Base-by-base conservation (phyloP, 2,113 vertebrate species). In the Sorex araneus region DNA sequence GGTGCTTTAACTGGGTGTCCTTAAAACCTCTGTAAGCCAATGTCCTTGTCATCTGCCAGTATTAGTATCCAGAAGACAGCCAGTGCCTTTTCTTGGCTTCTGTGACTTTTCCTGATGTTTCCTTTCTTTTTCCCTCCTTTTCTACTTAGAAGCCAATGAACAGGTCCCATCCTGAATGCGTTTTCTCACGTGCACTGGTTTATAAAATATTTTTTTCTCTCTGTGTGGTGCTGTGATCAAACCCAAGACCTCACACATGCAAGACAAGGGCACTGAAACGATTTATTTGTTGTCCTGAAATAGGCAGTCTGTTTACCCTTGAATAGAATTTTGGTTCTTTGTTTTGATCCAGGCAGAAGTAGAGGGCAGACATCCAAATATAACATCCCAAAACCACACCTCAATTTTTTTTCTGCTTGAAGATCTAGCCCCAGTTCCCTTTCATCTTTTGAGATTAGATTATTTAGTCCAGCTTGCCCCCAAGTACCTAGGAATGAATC, bases 81-180 rank as follows among this genome's bases (percentile, higher is more conserved):
- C 40, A 3, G 30, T 32, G 18, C 19, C 64, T 76, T 94, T 89
- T 19, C 18, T 30, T 89, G 64, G 7, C 78, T 66, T 83, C 47
- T 74, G n/a, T 89, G 60, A 74, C 36, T 75, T 93, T 89, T 87
- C 27, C 25, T 63, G 25, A 71, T 84, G 6, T 91, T 94, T 75
- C 28, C 25, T 94, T 77, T 91, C 79, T 92, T 87, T 87, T 8
- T 91, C 18, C 25, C 2, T 86, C 50, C 47, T 83, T 80, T 92
- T 91, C 27, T 93, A 64, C 85, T 86, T 94, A 54, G 60, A 92
- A 89, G 54, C 36, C 32, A 87, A 66, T 11, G 34, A 57, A 81
- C 81, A 87, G 30, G 63, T 91, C 64, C 82, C 30, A 70, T 84
- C 47, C 69, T 36, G 1, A 64, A 15, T 85, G 70, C 4, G 27